A percentile compares a stretch with the other conserved stretches of the same genome.
phyloP scores from a whole-genome alignment of 2,113 vertebrate genomes.

The Siniperca knerii region DNA sequence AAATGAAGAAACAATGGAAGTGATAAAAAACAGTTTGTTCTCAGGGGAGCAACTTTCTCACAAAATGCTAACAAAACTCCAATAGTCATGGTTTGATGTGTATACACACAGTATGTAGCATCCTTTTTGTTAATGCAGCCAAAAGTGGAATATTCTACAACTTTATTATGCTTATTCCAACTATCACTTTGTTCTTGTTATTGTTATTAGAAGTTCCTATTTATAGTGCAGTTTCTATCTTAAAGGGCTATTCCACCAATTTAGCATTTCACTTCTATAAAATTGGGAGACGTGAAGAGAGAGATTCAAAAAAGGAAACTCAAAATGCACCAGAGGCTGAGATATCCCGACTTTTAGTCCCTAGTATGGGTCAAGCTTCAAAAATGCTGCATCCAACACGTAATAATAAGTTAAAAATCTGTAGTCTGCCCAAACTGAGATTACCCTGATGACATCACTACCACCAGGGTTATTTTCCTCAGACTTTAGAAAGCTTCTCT shows the following conservation, averaged over 20 bases:
- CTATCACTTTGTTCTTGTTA: background rate
- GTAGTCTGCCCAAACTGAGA: background rate
- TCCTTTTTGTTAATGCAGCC: background rate
- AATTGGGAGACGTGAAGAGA: background rate
- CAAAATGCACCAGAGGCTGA: background rate
- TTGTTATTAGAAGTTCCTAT: background rate
- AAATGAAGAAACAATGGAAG: background rate
- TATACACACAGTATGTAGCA: background rate
- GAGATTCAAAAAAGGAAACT: background rate
- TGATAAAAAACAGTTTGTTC: background rate
- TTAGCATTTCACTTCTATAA: background rate
- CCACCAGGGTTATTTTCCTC: background rate
- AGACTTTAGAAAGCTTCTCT: background rate
- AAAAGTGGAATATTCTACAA: background rate
- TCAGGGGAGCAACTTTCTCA: background rate
- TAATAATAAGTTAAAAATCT: background rate
- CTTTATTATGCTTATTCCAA: background rate
- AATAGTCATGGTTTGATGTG: background rate
- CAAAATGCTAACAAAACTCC: background rate
- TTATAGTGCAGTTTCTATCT: background rate
- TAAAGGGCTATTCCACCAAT: background rate
- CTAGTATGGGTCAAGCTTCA: background rate
- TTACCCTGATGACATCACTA: background rate
- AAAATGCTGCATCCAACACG: background rate
- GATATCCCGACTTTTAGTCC: background rate